Evolutionary conservation across 2,797 vertebrate species (phyloP).

Genomic region (Mus caroli): DNA sequence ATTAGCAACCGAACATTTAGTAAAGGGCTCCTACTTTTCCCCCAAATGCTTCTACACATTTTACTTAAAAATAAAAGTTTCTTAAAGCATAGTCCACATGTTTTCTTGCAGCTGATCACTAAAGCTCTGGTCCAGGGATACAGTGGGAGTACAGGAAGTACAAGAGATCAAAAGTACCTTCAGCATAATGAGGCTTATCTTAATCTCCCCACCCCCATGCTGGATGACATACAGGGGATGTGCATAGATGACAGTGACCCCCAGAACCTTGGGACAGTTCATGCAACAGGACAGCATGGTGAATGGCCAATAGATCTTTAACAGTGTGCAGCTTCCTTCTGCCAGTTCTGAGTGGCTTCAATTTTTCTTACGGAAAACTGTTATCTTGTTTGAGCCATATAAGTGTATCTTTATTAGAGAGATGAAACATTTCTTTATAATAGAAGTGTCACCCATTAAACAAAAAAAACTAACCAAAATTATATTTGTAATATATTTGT

Average conservation of each 20-base stretch:
- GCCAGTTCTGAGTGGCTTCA: not conserved
- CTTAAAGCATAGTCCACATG: not conserved
- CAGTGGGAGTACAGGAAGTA: not conserved
- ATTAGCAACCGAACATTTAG: slow-evolving; percentile 21
- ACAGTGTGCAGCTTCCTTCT: not conserved
- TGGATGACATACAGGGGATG: not conserved
- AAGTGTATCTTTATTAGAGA: not conserved
- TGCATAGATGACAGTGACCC: not conserved
- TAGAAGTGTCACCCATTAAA: not conserved
- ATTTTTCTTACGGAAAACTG: not conserved
- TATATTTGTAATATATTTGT: not conserved
- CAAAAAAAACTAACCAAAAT: not conserved
- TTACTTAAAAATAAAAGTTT: not conserved
- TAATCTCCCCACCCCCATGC: not conserved
- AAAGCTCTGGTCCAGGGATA: not conserved
- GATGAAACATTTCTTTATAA: not conserved
- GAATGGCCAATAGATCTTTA: not conserved
- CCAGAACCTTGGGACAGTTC: not conserved
- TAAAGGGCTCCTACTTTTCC: not conserved
- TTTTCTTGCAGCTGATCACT: not conserved
- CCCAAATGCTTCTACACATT: not conserved
- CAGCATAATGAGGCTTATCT: not conserved
- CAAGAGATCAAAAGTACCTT: not conserved
- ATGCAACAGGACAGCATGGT: not conserved
- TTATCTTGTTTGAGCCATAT: not conserved